Base-by-base conservation (phyloP, 2,888 invertebrate species). In the Monoplex corrugatus region DNA sequence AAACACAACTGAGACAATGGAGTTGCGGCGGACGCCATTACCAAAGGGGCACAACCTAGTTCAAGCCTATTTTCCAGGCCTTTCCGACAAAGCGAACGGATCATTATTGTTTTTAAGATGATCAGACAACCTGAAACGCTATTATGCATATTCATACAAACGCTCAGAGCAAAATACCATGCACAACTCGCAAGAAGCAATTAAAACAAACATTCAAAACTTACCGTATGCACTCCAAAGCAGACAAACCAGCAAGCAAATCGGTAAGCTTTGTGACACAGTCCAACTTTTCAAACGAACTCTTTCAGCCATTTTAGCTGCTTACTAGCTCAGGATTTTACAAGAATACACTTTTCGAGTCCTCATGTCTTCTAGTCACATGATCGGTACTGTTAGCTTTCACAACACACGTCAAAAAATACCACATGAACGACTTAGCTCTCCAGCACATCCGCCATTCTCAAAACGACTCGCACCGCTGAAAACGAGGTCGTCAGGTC, bases 401-500 rank as follows among this genome's bases (percentile, higher is more conserved):
- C 57, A 89, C 44, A 35, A 75, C 40, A 80, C 83, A 68, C 43
- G 44, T 28, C 87, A 78, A 40, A 83, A 43, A 86, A 35, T 82
- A 38, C 72, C 68, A 63, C 83, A 57, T 72, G 57, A 89, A 43
- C 57, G 75, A 57, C 19, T n/a, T 72, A 45, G 8, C 38, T 45
- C 32, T 16, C 35, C 19, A 2, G 72, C 50, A 13, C 28, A 75
- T 38, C 78, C 90, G 89, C 90, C 89, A 87, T 89, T 45, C 87
- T 90, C 84, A 89, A 90, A 90, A 85, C 89, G 89, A 89, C 75
- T 89, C 89, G 90, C 90, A 90, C 89, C 89, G 90, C 87, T 90
- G 87, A 85, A 87, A 90, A 88, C 88, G 90, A 90, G 90, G 89
- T 90, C 89, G 85, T 35, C 80, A 43, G 89, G 90, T 90, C 90